Evolutionary conservation across 2,113 vertebrate genomes (phyloP).

Genomic region (Python bivittatus): DNA sequence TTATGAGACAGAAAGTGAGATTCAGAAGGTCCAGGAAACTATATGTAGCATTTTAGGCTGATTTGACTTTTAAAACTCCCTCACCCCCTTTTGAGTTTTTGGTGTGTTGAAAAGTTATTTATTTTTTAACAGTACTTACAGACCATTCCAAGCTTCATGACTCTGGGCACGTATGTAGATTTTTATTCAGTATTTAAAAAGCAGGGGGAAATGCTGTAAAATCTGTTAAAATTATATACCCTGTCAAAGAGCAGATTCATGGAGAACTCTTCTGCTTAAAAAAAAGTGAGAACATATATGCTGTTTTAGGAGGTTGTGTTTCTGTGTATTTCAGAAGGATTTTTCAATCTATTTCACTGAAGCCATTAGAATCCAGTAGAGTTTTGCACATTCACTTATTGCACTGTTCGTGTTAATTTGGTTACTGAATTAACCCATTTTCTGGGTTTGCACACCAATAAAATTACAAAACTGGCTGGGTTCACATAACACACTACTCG

Average conservation of each 20-base stretch:
- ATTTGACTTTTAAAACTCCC: neutral
- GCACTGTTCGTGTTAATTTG: neutral
- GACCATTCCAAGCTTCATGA: neutral
- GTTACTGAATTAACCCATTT: neutral
- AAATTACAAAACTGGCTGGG: neutral
- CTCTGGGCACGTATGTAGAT: neutral
- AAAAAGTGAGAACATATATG: neutral
- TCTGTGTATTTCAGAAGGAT: neutral
- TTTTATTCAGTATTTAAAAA: neutral
- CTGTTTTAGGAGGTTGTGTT: neutral
- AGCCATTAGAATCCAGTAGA: neutral
- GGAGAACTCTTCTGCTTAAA: neutral
- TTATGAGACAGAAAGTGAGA: neutral
- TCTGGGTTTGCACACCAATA: neutral
- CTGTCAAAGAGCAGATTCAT: neutral
- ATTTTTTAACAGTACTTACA: neutral
- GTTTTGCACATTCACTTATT: neutral
- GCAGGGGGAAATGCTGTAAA: neutral
- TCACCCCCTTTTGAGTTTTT: neutral
- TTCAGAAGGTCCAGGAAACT: conserved; percentile 10
- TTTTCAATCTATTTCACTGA: neutral
- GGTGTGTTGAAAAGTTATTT: conserved; percentile 34
- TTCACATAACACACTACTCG: neutral
- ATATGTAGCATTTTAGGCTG: neutral
- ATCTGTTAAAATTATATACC: accelerated